Conservation (phyloP, 2,113 vertebrate genomes). For the Podarcis raffonei region DNA sequence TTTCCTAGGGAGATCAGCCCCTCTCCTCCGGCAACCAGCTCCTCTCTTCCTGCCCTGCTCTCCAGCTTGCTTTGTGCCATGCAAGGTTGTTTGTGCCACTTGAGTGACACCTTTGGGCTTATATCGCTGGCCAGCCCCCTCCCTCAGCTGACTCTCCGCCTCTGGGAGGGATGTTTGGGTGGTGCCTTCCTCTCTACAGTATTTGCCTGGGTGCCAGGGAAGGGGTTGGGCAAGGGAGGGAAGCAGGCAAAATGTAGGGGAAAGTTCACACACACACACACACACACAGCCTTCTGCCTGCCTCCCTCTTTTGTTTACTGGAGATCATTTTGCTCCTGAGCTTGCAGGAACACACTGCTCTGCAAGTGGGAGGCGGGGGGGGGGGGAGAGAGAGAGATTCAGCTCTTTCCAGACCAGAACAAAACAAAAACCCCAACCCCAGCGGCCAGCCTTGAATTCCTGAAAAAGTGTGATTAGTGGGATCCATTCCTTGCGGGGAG, state of each 20-base stretch:
- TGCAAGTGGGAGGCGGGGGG: neutral
- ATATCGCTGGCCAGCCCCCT: neutral
- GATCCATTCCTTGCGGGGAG: neutral
- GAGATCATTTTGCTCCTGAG: neutral
- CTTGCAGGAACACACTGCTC: neutral
- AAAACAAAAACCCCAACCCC: neutral
- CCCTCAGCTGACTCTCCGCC: neutral
- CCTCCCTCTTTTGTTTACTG: neutral
- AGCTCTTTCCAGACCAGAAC: neutral
- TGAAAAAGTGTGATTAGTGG: neutral
- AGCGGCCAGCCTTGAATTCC: neutral
- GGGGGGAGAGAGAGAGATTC: neutral
- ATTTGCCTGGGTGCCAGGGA: neutral
- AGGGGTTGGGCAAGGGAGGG: neutral
- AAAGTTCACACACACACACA: constrained; percentile 18
- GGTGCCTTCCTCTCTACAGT: neutral
- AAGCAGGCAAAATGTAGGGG: neutral
- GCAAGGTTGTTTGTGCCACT: neutral
- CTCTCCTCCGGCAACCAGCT: neutral
- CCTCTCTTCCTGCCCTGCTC: neutral
- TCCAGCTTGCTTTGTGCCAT: neutral
- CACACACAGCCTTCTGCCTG: neutral
- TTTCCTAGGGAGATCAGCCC: too few species aligned
- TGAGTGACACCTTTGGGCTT: neutral
- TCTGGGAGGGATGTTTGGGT: neutral